These are phyloP conservation scores for Drosophila setosimentum DNA, from an alignment of 2,888 invertebrate genomes.

Conservation along the genomic window DNA sequence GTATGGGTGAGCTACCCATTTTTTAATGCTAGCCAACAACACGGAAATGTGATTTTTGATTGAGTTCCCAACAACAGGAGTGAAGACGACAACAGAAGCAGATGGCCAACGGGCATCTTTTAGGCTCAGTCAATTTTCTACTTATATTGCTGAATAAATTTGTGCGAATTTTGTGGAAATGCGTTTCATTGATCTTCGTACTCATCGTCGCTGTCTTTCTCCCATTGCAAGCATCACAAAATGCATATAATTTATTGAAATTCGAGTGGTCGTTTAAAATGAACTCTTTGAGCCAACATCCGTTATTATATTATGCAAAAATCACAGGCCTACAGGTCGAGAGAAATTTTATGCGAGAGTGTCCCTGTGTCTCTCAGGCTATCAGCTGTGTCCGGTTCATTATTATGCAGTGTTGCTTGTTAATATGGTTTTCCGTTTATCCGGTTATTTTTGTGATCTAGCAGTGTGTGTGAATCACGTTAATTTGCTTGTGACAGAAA, in stretches of 20 bases:
- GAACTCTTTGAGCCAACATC: constrained; percentile 28
- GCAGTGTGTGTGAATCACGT: constrained; percentile 1
- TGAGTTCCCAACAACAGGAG: constrained; percentile 62
- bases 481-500: not conserved
- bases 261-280: constrained; percentile 13
- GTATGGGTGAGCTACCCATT: constrained; percentile 38
- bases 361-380: constrained; percentile 13
- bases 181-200: constrained; percentile 16
- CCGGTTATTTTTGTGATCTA: constrained; percentile 32
- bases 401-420: constrained; percentile 74
- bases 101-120: constrained; percentile 14
- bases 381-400: constrained; percentile 50
- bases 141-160: constrained; percentile 31
- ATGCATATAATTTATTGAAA: constrained; percentile 43
- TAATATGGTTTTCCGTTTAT: constrained; percentile 68
- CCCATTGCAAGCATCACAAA: constrained; percentile 14
- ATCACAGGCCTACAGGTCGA: constrained; percentile 26
- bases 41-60: constrained; percentile 79
- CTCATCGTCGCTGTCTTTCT: not conserved
- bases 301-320: constrained; percentile 47
- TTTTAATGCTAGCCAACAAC: constrained; percentile 53
- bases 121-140: constrained; percentile 38
- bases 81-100: constrained; percentile 24
- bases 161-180: constrained; percentile 20
- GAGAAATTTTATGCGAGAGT: not conserved